Conservation (phyloP, 2,797 vertebrate species). For the Clarias fuscus region DNA sequence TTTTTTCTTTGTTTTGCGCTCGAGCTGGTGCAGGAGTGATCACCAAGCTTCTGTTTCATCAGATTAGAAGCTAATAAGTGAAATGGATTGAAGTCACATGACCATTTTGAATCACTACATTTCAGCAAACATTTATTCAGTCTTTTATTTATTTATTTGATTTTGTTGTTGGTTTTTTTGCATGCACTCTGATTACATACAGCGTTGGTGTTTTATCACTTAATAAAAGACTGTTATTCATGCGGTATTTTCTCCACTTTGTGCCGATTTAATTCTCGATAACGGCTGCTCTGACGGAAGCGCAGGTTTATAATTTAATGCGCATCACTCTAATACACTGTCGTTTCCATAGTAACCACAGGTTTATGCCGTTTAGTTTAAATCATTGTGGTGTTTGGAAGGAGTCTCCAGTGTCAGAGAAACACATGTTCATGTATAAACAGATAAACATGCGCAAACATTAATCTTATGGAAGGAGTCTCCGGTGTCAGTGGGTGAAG, state of each 20-base stretch:
- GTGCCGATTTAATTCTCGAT: background rate
- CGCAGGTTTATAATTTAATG: background rate
- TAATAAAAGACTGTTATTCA: no score
- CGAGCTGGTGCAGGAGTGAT: background rate
- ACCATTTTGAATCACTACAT: background rate
- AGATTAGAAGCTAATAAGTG: background rate
- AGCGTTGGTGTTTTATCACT: no score
- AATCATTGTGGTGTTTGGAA: no score
- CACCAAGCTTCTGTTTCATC: background rate
- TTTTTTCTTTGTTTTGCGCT: background rate
- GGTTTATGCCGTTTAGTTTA: no score
- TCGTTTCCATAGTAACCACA: no score
- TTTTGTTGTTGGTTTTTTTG: background rate
- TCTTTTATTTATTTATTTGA: background rate
- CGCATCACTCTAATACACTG: no score
- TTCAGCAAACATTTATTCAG: background rate
- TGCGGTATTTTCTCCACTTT: background rate
- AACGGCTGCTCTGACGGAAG: background rate
- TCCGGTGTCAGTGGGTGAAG: no score
- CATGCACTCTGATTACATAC: no score
- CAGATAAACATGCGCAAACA: no score
- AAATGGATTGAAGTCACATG: background rate
- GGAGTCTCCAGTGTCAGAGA: no score
- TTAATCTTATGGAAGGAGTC: no score
- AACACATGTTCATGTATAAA: no score